Conservation (phyloP, 1,140 invertebrate species). For the Magallana gigas region DNA sequence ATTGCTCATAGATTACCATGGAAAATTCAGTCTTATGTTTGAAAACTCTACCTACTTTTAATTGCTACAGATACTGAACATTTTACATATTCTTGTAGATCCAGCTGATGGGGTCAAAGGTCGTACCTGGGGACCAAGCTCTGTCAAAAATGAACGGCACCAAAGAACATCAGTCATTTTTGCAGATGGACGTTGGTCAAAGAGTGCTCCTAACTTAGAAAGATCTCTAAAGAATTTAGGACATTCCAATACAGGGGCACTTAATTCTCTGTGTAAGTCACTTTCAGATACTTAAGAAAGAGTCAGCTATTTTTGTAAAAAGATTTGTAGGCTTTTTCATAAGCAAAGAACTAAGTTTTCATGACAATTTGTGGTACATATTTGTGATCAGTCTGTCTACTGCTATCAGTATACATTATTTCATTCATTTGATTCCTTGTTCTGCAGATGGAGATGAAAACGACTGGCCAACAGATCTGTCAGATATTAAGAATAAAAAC, state of each 20-base stretch:
- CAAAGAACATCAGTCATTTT: slow-evolving; percentile 80
- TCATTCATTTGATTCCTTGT: no score
- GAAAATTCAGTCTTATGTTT: no score
- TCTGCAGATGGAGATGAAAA: slow-evolving; percentile 77
- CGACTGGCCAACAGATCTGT: slow-evolving; percentile 71
- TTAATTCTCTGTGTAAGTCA: slow-evolving; percentile 81
- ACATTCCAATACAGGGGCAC: slow-evolving; percentile 78
- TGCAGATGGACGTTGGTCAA: slow-evolving; percentile 77
- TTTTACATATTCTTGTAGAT: slow-evolving; percentile 61
- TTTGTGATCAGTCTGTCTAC: not conserved
- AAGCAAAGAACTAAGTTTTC: no score
- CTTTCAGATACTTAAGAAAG: not conserved
- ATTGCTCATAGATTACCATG: no score
- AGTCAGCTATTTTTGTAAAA: not conserved
- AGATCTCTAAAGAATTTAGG: slow-evolving; percentile 83
- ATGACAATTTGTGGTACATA: not conserved
- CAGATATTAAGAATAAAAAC: slow-evolving; percentile 65
- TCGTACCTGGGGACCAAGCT: slow-evolving; percentile 98
- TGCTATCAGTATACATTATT: slow-evolving; percentile 26
- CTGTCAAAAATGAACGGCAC: slow-evolving; percentile 91
- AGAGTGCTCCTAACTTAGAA: slow-evolving; percentile 86
- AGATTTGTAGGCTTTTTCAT: not conserved
- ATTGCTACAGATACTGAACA: no score
- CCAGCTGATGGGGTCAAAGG: slow-evolving; percentile 97
- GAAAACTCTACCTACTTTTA: no score